Evolutionary conservation across 2,888 invertebrate genomes (phyloP).

Genomic region (Nemoura dubitans): DNA sequence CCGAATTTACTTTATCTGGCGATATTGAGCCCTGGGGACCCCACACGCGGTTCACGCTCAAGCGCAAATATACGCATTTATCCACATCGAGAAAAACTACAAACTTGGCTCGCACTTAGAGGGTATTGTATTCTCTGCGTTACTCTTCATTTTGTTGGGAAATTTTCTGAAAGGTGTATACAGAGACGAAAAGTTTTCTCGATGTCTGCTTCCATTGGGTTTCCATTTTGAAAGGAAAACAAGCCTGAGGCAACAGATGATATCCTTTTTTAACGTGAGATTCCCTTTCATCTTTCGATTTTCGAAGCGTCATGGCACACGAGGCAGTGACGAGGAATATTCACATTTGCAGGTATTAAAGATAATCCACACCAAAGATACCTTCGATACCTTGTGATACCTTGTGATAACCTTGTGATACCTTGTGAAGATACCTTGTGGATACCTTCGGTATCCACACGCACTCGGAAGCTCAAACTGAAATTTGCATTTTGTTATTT

Average conservation of each 20-base stretch:
- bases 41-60: neutral
- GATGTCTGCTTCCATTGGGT: neutral
- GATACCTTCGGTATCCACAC: too few species aligned
- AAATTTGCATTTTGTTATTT: neutral
- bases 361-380: too few species aligned
- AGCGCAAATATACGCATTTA: constrained; percentile 12
- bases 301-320: neutral
- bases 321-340: neutral
- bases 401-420: too few species aligned
- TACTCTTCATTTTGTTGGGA: neutral
- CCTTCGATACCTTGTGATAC: too few species aligned
- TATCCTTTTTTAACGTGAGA: neutral
- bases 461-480: neutral
- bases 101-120: neutral
- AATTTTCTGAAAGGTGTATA: neutral
- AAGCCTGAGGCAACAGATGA: constrained; percentile 7
- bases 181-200: neutral
- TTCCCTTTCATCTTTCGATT: neutral
- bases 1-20: constrained; percentile 22
- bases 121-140: neutral
- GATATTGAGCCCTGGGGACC: constrained; percentile 22
- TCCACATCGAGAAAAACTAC: neutral
- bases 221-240: constrained; percentile 3
- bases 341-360: neutral
- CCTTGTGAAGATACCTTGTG: too few species aligned